Percentiles rank a stretch among this genome's conserved stretches.
phyloP scores from a whole-genome alignment of 2,113 vertebrate genomes.

The Hemiprocne comata region DNA sequence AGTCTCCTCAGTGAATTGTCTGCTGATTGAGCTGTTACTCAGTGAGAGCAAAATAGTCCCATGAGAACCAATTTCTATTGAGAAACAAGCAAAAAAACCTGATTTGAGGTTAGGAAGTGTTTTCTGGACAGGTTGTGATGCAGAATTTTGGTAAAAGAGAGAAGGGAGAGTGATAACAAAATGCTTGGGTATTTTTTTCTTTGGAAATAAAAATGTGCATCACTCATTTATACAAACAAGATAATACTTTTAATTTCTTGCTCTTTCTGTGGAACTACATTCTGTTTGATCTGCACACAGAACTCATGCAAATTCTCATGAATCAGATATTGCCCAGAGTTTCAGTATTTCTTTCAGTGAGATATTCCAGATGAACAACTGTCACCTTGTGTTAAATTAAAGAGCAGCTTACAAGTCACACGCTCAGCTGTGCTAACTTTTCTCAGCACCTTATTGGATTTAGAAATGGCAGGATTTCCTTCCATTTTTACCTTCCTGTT shows the following conservation, averaged over 20 bases:
- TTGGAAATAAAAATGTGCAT: background rate
- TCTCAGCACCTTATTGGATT: background rate
- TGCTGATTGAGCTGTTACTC: slow-evolving; percentile 74
- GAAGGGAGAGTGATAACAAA: background rate
- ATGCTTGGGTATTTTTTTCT: background rate
- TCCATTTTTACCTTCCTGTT: background rate
- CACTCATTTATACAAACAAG: background rate
- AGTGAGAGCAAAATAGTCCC: slow-evolving; percentile 50
- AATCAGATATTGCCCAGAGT: background rate
- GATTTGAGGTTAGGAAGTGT: background rate
- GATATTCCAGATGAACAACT: background rate
- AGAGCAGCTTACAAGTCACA: background rate
- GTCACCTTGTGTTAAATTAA: background rate
- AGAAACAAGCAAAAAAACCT: slow-evolving; percentile 40
- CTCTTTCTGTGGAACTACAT: background rate
- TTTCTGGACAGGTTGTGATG: background rate
- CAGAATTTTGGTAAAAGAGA: slow-evolving; percentile 24
- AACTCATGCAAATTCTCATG: background rate
- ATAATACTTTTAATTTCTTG: background rate
- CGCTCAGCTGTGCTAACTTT: background rate
- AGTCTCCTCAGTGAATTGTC: slow-evolving; percentile 61
- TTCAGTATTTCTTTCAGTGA: background rate
- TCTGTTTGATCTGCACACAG: background rate
- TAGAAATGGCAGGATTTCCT: background rate
- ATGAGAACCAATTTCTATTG: slow-evolving; percentile 39